These are phyloP conservation scores for Trachelus tabidus DNA, from an alignment of 2,888 invertebrate species.

Conservation along the genomic window DNA sequence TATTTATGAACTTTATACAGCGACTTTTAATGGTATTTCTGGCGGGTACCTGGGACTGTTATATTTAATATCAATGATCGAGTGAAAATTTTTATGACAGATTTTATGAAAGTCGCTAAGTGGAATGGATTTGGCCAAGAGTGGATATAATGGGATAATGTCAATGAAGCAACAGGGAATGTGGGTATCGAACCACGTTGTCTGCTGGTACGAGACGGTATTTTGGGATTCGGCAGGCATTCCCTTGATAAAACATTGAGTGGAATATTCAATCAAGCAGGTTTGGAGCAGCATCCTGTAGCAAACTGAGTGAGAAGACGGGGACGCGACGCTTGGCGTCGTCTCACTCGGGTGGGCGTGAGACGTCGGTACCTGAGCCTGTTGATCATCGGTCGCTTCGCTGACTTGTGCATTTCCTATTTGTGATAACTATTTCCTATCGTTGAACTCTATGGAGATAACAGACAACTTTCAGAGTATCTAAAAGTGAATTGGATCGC, in stretches of 20 bases:
- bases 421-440: neutral
- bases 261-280: slow-evolving; percentile 61
- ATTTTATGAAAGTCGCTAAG: neutral
- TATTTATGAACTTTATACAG: neutral
- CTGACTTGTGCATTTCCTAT: slow-evolving; percentile 1
- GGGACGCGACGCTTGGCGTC: neutral
- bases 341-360: neutral
- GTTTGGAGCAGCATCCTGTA: slow-evolving; percentile 14
- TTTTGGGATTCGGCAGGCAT: slow-evolving; percentile 58
- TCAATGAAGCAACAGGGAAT: slow-evolving; percentile 24
- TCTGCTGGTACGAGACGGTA: slow-evolving; percentile 26
- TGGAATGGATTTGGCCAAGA: neutral
- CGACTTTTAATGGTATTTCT: neutral
- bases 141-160: slow-evolving; percentile 25
- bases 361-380: slow-evolving; percentile 3
- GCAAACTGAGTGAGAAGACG: neutral
- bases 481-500: neutral
- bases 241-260: slow-evolving; percentile 57
- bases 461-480: neutral
- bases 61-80: neutral
- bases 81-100: neutral
- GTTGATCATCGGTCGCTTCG: slow-evolving; percentile 1
- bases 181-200: slow-evolving; percentile 28
- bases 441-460: neutral
- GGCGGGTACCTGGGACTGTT: neutral